Conservation (phyloP, 2,888 invertebrate genomes). For the Chesias legatella region DNA sequence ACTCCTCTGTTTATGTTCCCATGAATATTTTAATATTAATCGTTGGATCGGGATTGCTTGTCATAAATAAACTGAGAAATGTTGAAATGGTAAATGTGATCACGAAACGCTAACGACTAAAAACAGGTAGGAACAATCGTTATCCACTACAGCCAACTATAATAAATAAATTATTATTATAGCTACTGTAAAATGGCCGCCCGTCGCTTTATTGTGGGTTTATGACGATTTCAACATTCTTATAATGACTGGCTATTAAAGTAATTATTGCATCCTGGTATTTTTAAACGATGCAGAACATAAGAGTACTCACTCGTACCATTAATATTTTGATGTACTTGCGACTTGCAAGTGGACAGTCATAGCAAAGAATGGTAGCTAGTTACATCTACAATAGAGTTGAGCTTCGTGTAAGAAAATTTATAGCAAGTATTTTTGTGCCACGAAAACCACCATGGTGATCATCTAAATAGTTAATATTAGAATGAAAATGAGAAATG, state of each 20-base stretch:
- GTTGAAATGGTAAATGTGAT: slow-evolving; percentile 35
- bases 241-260: slow-evolving; percentile 22
- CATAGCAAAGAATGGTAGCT: too few species aligned
- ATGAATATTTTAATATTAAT: slow-evolving; percentile 26
- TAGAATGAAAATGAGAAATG: too few species aligned
- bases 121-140: slow-evolving; percentile 36
- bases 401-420: too few species aligned
- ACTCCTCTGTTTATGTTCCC: slow-evolving; percentile 10
- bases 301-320: too few species aligned
- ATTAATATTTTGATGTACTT: too few species aligned
- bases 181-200: slow-evolving; percentile 36
- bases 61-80: slow-evolving; percentile 36
- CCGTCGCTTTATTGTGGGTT: slow-evolving; percentile 36
- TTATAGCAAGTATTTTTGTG: too few species aligned
- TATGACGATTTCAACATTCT: slow-evolving; percentile 31
- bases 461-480: too few species aligned
- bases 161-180: slow-evolving; percentile 49
- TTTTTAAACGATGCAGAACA: slow-evolving; percentile 1
- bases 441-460: too few species aligned
- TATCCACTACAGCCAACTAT: slow-evolving; percentile 43
- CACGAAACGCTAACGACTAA: slow-evolving; percentile 40
- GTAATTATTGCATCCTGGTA: slow-evolving; percentile 14
- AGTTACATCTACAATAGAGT: too few species aligned
- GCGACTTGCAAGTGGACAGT: too few species aligned
- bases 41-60: slow-evolving; percentile 25